These are phyloP conservation scores for Saimiri boliviensis DNA, from an alignment of 2,113 vertebrate genomes.

Conservation along the genomic window DNA sequence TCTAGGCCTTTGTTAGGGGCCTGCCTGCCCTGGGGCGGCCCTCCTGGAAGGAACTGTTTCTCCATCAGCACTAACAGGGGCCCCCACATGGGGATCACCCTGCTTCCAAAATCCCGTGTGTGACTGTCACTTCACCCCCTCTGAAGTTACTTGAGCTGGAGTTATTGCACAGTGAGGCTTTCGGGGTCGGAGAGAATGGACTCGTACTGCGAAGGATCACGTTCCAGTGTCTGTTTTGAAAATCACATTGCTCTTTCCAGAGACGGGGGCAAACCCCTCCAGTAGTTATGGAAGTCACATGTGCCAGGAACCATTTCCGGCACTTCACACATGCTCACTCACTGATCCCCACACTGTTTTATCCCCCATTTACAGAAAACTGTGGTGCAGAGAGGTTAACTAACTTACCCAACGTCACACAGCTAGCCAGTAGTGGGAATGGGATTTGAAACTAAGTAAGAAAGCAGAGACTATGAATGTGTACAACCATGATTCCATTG, in stretches of 20 bases:
- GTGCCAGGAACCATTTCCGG: rapidly evolving
- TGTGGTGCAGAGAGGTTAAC: background rate
- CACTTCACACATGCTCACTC: rapidly evolving
- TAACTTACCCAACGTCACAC: background rate
- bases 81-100: background rate
- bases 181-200: rapidly evolving
- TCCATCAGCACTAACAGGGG: background rate
- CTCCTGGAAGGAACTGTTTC: background rate
- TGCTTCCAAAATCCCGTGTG: background rate
- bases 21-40: background rate
- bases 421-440: background rate
- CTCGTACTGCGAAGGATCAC: rapidly evolving
- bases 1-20: rapidly evolving
- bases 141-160: rapidly evolving
- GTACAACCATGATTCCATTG: too few species aligned
- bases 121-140: background rate
- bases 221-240: background rate
- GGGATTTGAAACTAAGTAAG: background rate
- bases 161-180: rapidly evolving
- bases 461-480: background rate
- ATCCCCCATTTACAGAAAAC: background rate
- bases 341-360: background rate
- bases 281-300: rapidly evolving
- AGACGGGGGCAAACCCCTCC: rapidly evolving
- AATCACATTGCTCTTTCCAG: background rate